Percentiles rank a stretch among this genome's conserved stretches.
phyloP scores from a whole-genome alignment of 2,888 invertebrate genomes.

The Thera obeliscata region DNA sequence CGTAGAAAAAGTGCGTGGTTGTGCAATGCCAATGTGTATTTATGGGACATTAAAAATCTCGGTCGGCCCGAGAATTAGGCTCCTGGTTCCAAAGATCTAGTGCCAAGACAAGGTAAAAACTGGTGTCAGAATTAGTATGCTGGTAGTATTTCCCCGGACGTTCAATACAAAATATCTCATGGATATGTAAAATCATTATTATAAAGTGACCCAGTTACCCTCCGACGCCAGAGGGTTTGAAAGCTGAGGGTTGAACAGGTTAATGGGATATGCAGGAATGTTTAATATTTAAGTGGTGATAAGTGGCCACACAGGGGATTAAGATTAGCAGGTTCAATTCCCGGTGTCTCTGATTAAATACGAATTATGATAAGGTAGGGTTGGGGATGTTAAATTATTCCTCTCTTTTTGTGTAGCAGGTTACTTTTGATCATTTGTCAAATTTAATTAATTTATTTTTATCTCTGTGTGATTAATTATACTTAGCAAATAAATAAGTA shows the following conservation, averaged over 20 bases:
- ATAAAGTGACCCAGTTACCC: slow-evolving; percentile 18
- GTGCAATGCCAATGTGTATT: too few species aligned
- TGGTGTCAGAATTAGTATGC: too few species aligned
- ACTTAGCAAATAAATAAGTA: too few species aligned
- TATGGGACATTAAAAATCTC: too few species aligned
- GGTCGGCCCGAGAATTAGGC: too few species aligned
- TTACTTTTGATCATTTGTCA: neutral
- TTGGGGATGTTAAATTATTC: neutral
- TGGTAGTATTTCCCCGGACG: too few species aligned
- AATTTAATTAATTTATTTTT: neutral
- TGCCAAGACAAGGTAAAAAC: too few species aligned
- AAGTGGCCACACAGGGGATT: slow-evolving; percentile 24
- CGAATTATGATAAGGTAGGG: slow-evolving; percentile 17
- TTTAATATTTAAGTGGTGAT: slow-evolving; percentile 33
- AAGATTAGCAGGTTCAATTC: slow-evolving; percentile 30
- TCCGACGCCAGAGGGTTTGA: slow-evolving; percentile 17
- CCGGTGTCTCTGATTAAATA: slow-evolving; percentile 20
- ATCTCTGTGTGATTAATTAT: too few species aligned
- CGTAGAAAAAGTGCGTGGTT: too few species aligned
- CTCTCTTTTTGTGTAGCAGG: neutral
- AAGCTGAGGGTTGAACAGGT: slow-evolving; percentile 23
- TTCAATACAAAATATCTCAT: neutral
- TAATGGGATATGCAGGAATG: slow-evolving; percentile 26
- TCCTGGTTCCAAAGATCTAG: too few species aligned
- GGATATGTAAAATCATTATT: slow-evolving; percentile 16